Evolutionary conservation across 2,113 vertebrate genomes (phyloP).

Genomic region (Equus przewalskii): DNA sequence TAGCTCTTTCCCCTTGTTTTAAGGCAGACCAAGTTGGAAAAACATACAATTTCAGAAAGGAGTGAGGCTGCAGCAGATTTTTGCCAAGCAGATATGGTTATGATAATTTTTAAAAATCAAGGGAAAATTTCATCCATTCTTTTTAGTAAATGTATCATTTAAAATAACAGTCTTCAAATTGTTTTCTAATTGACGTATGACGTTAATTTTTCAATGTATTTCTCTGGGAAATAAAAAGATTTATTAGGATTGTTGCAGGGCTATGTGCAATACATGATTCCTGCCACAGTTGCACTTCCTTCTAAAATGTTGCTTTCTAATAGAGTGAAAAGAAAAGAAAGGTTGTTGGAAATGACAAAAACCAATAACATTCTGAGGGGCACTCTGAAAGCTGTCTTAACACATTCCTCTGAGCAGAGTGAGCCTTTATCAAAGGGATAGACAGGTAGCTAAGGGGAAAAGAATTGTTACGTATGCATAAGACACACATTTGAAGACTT

Average conservation of each 20-base stretch:
- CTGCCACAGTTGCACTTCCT: background rate
- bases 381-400: background rate
- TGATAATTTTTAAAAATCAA: background rate
- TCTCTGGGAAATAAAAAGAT: background rate
- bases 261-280: background rate
- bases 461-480: background rate
- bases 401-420: background rate
- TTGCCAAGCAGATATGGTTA: background rate
- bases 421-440: background rate
- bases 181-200: background rate
- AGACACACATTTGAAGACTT: background rate
- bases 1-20: background rate
- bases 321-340: background rate
- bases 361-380: background rate
- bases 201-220: background rate
- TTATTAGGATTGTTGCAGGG: background rate
- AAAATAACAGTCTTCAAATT: background rate
- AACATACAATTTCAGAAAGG: background rate
- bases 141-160: conserved; percentile 13
- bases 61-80: background rate
- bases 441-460: background rate
- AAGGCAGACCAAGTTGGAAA: background rate
- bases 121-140: background rate
- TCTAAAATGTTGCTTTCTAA: background rate
- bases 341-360: background rate